A percentile compares a stretch with the other conserved stretches of the same genome.
Evolutionary conservation across 2,113 vertebrate species (phyloP).

Genomic region (Grammomys surdaster): DNA sequence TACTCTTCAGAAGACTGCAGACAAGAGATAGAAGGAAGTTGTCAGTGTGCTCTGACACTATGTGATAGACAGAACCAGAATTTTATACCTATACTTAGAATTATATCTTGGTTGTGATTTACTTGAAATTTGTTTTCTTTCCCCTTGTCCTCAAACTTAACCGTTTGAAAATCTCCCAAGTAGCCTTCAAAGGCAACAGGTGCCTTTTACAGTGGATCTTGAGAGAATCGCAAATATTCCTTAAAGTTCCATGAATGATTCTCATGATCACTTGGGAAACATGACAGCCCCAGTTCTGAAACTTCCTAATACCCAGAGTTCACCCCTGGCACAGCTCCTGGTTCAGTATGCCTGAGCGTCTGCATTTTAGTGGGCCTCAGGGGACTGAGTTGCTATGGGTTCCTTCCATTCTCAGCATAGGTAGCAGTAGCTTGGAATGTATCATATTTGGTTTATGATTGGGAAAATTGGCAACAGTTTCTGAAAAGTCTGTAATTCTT

Average conservation of each 20-base stretch:
- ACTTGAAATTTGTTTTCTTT: slow-evolving; percentile 16
- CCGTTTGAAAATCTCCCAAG: slow-evolving; percentile 35
- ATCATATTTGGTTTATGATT: slow-evolving; percentile 1
- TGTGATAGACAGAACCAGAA: slow-evolving; percentile 18
- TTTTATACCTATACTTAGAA: slow-evolving; percentile 36
- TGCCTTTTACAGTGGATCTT: not conserved
- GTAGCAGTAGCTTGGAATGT: not conserved
- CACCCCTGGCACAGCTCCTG: not conserved
- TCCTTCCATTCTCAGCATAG: not conserved
- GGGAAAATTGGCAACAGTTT: not conserved
- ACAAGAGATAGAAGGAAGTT: not conserved
- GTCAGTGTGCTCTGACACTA: not conserved
- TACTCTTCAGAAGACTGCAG: not conserved
- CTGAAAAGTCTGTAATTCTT: not conserved
- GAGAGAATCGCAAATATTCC: not conserved
- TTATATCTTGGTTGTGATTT: slow-evolving; percentile 53
- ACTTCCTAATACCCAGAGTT: not conserved
- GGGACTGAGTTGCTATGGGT: not conserved
- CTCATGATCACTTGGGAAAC: not conserved
- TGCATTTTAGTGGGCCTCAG: not conserved
- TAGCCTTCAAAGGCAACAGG: not conserved
- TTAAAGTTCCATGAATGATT: not conserved
- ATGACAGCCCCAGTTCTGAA: not conserved
- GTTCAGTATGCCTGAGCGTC: not conserved
- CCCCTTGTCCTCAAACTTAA: not conserved